phyloP scores from a whole-genome alignment of 2,888 invertebrate species.

The Pseudococcus viburni region DNA sequence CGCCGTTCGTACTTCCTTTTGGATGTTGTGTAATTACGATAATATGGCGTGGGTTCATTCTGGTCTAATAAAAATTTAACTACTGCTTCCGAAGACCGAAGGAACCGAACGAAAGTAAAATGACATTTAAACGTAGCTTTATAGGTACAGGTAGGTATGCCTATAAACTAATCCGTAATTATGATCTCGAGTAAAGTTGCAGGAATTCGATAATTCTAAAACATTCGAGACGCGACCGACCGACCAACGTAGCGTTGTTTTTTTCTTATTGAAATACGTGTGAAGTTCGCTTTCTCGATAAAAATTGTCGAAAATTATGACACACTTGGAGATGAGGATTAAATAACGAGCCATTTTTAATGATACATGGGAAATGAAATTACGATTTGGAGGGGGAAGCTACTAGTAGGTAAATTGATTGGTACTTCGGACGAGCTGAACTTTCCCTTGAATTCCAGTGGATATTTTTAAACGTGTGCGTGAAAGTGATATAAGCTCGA shows the following conservation, averaged over 20 bases:
- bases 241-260: not conserved
- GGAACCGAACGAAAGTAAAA: conserved; percentile 42
- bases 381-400: not conserved
- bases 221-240: conserved; percentile 19
- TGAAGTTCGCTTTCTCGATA: conserved; percentile 44
- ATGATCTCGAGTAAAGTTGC: not conserved
- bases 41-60: not conserved
- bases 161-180: conserved; percentile 52
- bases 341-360: not conserved
- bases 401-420: not conserved
- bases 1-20: not conserved
- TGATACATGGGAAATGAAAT: not conserved
- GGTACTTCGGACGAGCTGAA: not conserved
- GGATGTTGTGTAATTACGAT: not conserved
- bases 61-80: conserved; percentile 14
- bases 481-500: not conserved
- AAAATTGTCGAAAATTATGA: conserved; percentile 38
- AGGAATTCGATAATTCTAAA: conserved; percentile 30
- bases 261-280: not conserved
- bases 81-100: conserved; percentile 17
- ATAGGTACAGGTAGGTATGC: not conserved
- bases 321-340: conserved; percentile 2
- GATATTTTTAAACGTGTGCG: not conserved
- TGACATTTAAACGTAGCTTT: not conserved
- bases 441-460: not conserved